Conservation (phyloP, 1,140 invertebrate species). For the Euwallacea similis region DNA sequence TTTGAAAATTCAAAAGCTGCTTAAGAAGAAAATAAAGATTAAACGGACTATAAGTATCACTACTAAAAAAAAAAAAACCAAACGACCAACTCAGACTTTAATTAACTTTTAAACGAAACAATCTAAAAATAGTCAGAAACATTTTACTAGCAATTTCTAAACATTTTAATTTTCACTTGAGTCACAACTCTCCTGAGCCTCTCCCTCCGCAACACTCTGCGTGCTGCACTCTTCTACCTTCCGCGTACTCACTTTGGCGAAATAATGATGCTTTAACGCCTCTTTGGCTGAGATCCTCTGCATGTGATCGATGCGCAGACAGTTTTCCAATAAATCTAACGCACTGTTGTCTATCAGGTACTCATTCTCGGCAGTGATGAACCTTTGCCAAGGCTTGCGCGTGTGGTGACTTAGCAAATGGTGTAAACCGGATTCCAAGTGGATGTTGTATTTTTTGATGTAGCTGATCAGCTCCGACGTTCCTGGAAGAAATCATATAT, state of each 20-base stretch:
- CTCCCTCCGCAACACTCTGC: too few relatives aligned
- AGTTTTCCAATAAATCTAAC: constrained; percentile 96
- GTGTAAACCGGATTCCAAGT: constrained; percentile 94
- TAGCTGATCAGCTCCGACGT: constrained; percentile 98
- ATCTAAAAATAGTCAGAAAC: too few relatives aligned
- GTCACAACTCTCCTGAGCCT: too few relatives aligned
- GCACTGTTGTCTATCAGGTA: constrained; percentile 97
- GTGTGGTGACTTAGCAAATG: constrained; percentile 97
- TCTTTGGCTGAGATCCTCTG: constrained; percentile 96
- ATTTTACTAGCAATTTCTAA: too few relatives aligned
- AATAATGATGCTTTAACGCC: constrained; percentile 99
- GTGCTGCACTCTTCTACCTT: constrained; percentile 12
- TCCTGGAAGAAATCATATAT: constrained; percentile 27
- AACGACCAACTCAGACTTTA: too few relatives aligned
- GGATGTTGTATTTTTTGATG: constrained; percentile 99
- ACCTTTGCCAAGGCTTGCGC: constrained; percentile 97
- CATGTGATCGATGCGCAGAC: constrained; percentile 97
- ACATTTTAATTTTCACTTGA: too few relatives aligned
- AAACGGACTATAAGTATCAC: too few relatives aligned
- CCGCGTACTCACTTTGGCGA: constrained; percentile 53
- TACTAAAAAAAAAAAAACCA: too few relatives aligned
- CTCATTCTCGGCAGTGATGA: constrained; percentile 98
- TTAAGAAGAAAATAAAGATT: too few relatives aligned
- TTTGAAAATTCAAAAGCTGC: too few relatives aligned
- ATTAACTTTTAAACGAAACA: too few relatives aligned